A percentile compares a stretch with the other conserved stretches of the same genome.
phyloP scores from a whole-genome alignment of 1,140 invertebrate species.

The Scaptomyza montana region DNA sequence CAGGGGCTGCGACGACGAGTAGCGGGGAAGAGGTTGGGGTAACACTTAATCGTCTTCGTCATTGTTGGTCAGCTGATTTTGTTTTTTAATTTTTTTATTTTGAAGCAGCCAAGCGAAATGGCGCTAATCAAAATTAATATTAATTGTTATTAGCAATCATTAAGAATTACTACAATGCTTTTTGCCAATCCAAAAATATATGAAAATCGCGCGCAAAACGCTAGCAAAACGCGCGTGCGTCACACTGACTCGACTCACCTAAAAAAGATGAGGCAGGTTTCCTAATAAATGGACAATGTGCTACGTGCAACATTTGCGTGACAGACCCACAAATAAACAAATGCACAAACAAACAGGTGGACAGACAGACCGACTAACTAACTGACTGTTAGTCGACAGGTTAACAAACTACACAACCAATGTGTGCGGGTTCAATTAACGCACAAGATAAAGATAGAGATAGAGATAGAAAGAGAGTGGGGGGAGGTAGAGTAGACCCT shows the following conservation, averaged over 20 bases:
- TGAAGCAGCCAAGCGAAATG: slow-evolving; percentile 32
- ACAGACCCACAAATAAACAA: slow-evolving; percentile 6
- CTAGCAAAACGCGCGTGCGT: slow-evolving; percentile 5
- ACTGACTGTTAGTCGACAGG: slow-evolving; percentile 17
- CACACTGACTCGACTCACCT: slow-evolving; percentile 24
- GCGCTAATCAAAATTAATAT: slow-evolving; percentile 61
- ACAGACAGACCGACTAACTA: neutral
- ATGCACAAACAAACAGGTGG: slow-evolving; percentile 1
- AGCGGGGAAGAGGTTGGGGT: neutral
- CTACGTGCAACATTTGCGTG: slow-evolving; percentile 55
- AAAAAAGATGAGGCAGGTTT: slow-evolving; percentile 10
- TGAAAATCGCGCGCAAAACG: slow-evolving; percentile 44
- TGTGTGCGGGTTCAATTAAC: slow-evolving; percentile 81
- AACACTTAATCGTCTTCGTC: slow-evolving; percentile 2
- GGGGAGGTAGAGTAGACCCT: neutral
- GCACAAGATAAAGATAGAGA: slow-evolving; percentile 20
- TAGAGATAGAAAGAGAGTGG: neutral
- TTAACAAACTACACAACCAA: slow-evolving; percentile 66
- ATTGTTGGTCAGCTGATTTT: slow-evolving; percentile 22
- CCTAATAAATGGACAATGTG: slow-evolving; percentile 4
- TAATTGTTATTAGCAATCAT: slow-evolving; percentile 71
- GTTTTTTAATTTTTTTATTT: slow-evolving; percentile 17
- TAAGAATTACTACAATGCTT: slow-evolving; percentile 65
- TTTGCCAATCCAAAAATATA: slow-evolving; percentile 40
- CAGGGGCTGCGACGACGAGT: neutral